Evolutionary conservation across 1,140 invertebrate genomes (phyloP).

Genomic region (Drosophila rufa): DNA sequence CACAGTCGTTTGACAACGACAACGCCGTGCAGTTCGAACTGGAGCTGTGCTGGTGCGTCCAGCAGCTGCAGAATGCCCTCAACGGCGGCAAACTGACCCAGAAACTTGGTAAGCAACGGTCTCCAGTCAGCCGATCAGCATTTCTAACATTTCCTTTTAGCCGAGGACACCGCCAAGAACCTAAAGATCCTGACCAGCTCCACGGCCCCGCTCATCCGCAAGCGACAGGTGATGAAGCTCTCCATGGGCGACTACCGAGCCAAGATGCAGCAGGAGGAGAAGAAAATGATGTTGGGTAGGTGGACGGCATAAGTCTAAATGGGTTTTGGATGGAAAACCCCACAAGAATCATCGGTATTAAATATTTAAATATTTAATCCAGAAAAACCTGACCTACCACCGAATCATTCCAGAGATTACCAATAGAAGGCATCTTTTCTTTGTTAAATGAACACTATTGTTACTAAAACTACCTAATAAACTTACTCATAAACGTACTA

Average conservation of each 20-base stretch:
- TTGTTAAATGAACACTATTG: too few species aligned
- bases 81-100: slow-evolving; percentile 87
- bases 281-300: slow-evolving; percentile 87
- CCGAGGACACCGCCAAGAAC: slow-evolving; percentile 87
- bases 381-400: too few species aligned
- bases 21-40: slow-evolving; percentile 89
- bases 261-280: slow-evolving; percentile 91
- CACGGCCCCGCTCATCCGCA: slow-evolving; percentile 88
- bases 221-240: slow-evolving; percentile 90
- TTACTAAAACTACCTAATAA: neutral
- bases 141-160: slow-evolving; percentile 72
- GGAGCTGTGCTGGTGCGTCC: slow-evolving; percentile 91
- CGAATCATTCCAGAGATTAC: too few species aligned
- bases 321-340: too few species aligned
- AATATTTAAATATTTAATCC: too few species aligned
- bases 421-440: too few species aligned
- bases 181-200: slow-evolving; percentile 89
- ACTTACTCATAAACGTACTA: neutral
- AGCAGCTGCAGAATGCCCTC: slow-evolving; percentile 88
- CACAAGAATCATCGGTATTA: too few species aligned
- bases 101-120: slow-evolving; percentile 85
- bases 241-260: slow-evolving; percentile 90
- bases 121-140: neutral
- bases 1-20: slow-evolving; percentile 81
- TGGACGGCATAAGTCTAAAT: slow-evolving; percentile 24